Base-by-base conservation (phyloP, 2,888 invertebrate species). In the Helicoverpa assulta region DNA sequence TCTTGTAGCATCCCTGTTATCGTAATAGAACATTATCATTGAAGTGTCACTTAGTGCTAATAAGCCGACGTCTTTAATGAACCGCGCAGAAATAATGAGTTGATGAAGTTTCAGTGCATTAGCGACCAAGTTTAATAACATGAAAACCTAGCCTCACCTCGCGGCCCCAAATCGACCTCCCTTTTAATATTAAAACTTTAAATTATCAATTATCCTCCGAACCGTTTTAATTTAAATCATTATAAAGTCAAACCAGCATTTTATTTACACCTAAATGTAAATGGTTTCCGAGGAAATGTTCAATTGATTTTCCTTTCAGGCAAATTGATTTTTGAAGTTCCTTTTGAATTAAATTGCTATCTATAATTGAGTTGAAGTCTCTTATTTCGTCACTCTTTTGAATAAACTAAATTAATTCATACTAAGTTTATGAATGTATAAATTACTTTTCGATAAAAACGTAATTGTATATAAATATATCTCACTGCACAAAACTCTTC, bases 41-140 rank as follows among this genome's bases (percentile, higher is more conserved):
- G 76, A 80, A 83, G 80, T 80, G 72, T 74, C 62, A 73, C 78
- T 82, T 80, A 66, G 80, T 84, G 26, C 80, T 72, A 67, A 76
- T 80, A 73, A 83, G 58, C 60, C 69, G 66, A 78, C 77, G 69
- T 76, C 63, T 81, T 81, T 84, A 85, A 81, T 76, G 74, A 77
- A 81, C 66, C 67, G 78, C 59, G 64, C 56, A 70, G 78, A 78
- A 83, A 78, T 86, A 89, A 83, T 66, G 67, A 83, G 81, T 74
- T 87, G 85, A 83, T 85, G 71, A 88, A 88, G 79, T 87, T 86
- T 76, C 77, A 78, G 73, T 80, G 82, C 81, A 85, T 87, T 85
- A 86, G 67, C 79, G 72, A 60, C 43, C 56, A 78, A 84, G 80
- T 85, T 86, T 81, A 84, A 83, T 83, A 83, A 78, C 21, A 29